These are phyloP conservation scores for Sycophila texana DNA, from an alignment of 2,888 invertebrate genomes.

Conservation along the genomic window DNA sequence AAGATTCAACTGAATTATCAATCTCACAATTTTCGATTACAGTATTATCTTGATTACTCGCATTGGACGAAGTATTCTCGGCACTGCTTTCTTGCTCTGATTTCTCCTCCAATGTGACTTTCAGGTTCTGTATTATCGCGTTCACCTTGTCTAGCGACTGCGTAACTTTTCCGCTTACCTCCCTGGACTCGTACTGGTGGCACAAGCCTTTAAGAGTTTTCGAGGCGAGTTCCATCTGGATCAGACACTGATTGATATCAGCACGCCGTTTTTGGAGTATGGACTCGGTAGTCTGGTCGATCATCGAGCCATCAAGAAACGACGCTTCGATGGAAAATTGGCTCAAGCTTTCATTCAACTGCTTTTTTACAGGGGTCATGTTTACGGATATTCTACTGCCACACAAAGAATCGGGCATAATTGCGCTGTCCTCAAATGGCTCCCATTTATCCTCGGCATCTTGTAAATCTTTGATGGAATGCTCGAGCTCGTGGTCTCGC, in stretches of 20 bases:
- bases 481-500: slow-evolving; percentile 70
- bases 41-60: slow-evolving; percentile 57
- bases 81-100: slow-evolving; percentile 17
- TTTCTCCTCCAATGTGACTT: slow-evolving; percentile 59
- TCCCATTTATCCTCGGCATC: slow-evolving; percentile 68
- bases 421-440: slow-evolving; percentile 66
- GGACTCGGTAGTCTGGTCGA: slow-evolving; percentile 60
- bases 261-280: slow-evolving; percentile 62
- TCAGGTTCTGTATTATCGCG: slow-evolving; percentile 62
- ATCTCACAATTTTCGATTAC: slow-evolving; percentile 62
- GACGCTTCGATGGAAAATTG: slow-evolving; percentile 71
- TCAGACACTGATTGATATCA: slow-evolving; percentile 67
- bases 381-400: slow-evolving; percentile 70
- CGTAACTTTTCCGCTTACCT: slow-evolving; percentile 63
- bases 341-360: slow-evolving; percentile 72
- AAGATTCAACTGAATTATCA: slow-evolving; percentile 36
- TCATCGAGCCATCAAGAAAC: slow-evolving; percentile 61
- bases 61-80: slow-evolving; percentile 26
- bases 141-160: slow-evolving; percentile 67
- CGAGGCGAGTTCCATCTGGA: slow-evolving; percentile 70
- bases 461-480: slow-evolving; percentile 69
- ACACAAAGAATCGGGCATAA: slow-evolving; percentile 64
- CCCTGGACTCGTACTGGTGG: slow-evolving; percentile 62
- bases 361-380: slow-evolving; percentile 70
- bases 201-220: slow-evolving; percentile 68